Base-by-base conservation (phyloP, 2,113 vertebrate species). In the Pontoporia blainvillei region DNA sequence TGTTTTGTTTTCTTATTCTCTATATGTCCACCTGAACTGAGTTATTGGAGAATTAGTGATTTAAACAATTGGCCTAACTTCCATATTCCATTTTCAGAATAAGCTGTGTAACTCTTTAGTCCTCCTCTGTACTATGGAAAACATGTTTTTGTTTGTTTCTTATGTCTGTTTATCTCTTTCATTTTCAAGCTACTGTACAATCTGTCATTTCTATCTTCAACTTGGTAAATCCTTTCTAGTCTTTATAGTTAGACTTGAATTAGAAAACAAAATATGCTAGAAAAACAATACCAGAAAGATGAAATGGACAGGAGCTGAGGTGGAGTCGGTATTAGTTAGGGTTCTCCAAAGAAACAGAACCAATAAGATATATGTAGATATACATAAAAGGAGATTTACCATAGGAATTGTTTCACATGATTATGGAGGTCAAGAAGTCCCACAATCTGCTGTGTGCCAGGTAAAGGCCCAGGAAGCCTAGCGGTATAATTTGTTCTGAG, bases 131-230 rank as follows among this genome's bases (percentile, higher is more conserved):
- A 36, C 25, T 61, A 17, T 39, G n/a, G 62, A 90, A 96, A 90
- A 10, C 34, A 46, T 46, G 62, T n/a, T 59, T 93, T 86, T 83
- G 62, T 87, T 57, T 87, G 29, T 86, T 92, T 93, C 31, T 90
- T 64, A 54, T 79, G 34, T 46, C 46, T 94, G 8, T 91, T 94
- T 69, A 52, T 93, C 36, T 79, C 57, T 84, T 93, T 81, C 2
- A 5, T 87, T 92, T 96, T 91, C 44, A 89, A 67, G 20, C 79
- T 86, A 18, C 34, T 86, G 5, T 90, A 64, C 41, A 93, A 91
- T 61, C 49, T 96, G 92, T 93, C 31, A 92, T 87, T 92, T 95
- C 81, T 92, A 54, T 57, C 34, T 94, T 95, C 49, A 92, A 81
- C 31, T 95, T 96, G 6, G 23, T 87, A 75, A 90, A 84, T 86